These are phyloP conservation scores for Lepidurus apus DNA, from an alignment of 1,140 invertebrate genomes.

Conservation along the genomic window DNA sequence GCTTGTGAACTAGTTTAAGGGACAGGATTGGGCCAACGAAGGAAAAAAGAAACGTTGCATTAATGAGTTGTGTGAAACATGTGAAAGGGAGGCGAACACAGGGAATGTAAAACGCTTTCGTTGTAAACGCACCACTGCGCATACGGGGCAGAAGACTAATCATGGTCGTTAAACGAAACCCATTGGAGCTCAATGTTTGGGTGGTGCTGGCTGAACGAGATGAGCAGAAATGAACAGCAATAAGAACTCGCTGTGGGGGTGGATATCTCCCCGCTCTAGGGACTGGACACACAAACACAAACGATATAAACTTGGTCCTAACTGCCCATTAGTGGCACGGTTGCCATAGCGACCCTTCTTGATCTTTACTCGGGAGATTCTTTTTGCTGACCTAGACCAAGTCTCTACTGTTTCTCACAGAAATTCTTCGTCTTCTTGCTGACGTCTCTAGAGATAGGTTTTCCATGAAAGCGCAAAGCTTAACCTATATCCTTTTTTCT, in stretches of 20 bases:
- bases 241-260: neutral
- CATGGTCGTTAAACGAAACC: conserved; percentile 13
- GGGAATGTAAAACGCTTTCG: neutral
- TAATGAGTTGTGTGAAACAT: too few species aligned
- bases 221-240: conserved; percentile 18
- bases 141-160: neutral
- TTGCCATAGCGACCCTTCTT: conserved; percentile 14
- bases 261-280: neutral
- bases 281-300: conserved; percentile 16
- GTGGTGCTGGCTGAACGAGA: conserved; percentile 7
- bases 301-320: conserved; percentile 15
- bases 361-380: conserved; percentile 13
- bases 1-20: too few species aligned
- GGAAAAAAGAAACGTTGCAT: too few species aligned
- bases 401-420: neutral
- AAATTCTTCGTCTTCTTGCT: neutral
- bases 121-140: neutral
- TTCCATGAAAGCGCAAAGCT: conserved; percentile 6
- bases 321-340: conserved; percentile 13
- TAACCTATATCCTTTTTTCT: neutral
- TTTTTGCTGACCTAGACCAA: conserved; percentile 3
- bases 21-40: too few species aligned
- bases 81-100: too few species aligned
- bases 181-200: conserved; percentile 6
- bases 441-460: conserved; percentile 10